phyloP scores from a whole-genome alignment of 53 echinoderm and acorn worm genomes.

The Astropecten irregularis region DNA sequence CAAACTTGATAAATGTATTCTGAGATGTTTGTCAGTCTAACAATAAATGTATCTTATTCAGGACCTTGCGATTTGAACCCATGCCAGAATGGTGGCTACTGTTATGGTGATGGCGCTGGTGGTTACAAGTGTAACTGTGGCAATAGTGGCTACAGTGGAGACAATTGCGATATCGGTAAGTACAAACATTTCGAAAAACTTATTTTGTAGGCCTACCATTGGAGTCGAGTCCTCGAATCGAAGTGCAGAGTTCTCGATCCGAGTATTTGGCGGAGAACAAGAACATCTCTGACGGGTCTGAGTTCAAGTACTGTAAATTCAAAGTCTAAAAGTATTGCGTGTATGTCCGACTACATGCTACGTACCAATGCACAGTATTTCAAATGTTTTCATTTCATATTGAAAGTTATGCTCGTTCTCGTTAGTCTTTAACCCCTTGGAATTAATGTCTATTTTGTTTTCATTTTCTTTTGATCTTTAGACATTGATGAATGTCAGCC shows the following conservation, averaged over 20 bases:
- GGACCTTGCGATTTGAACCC: slow-evolving; percentile 5
- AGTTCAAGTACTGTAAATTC: not conserved
- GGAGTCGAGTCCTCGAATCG: too few species aligned
- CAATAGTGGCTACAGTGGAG: not conserved
- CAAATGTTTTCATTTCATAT: too few species aligned
- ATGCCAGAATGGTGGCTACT: not conserved
- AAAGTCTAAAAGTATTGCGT: not conserved
- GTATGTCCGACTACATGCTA: too few species aligned
- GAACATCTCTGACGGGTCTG: not conserved
- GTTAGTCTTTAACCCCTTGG: too few species aligned
- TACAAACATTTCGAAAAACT: not conserved
- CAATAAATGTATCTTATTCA: not conserved
- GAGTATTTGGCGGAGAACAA: not conserved
- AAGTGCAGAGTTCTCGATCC: too few species aligned
- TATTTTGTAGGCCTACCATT: not conserved
- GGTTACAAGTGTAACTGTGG: not conserved
- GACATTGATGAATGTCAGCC: too few species aligned
- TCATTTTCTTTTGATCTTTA: too few species aligned
- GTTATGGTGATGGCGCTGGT: not conserved
- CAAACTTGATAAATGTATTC: not conserved
- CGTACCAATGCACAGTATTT: too few species aligned
- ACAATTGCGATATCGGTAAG: not conserved
- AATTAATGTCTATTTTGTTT: too few species aligned
- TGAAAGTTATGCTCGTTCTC: too few species aligned
- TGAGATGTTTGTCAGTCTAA: not conserved